Percentiles rank a stretch among this genome's conserved stretches.
These are phyloP conservation scores for Apis cerana DNA, from an alignment of 1,140 invertebrate species.

Conservation along the genomic window DNA sequence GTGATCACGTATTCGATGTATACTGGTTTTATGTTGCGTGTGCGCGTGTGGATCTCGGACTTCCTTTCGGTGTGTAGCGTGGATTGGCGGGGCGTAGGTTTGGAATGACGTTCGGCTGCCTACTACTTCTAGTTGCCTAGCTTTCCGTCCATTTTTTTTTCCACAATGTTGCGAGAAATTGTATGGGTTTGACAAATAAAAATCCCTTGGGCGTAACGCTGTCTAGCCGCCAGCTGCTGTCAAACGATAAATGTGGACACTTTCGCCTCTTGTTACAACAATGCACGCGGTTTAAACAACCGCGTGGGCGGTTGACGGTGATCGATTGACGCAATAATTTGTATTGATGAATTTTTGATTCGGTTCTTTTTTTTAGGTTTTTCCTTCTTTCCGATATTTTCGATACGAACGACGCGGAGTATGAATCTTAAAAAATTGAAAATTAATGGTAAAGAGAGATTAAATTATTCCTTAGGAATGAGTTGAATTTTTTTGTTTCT, in stretches of 20 bases:
- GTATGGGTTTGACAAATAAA: slow-evolving; percentile 4
- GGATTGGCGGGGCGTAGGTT: slow-evolving; percentile 61
- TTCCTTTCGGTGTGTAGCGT: slow-evolving; percentile 37
- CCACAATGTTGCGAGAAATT: slow-evolving; percentile 14
- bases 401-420: too few relatives aligned
- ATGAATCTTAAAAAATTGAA: too few relatives aligned
- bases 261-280: neutral
- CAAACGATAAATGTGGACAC: neutral
- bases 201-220: neutral
- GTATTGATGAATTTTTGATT: neutral
- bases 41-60: slow-evolving; percentile 23
- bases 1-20: slow-evolving; percentile 45
- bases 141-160: too few relatives aligned
- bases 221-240: neutral
- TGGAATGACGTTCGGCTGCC: slow-evolving; percentile 66
- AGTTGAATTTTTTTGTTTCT: too few relatives aligned
- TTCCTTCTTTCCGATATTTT: neutral
- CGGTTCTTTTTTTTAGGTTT: neutral
- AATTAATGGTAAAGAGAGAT: too few relatives aligned
- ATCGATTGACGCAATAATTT: neutral
- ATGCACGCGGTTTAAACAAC: neutral
- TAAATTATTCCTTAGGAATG: too few relatives aligned
- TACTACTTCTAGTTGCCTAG: slow-evolving; percentile 24
- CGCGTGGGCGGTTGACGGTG: neutral
- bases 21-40: neutral